Evolutionary conservation across 1,140 invertebrate species (phyloP).

Genomic region (Anthonomus grandis): DNA sequence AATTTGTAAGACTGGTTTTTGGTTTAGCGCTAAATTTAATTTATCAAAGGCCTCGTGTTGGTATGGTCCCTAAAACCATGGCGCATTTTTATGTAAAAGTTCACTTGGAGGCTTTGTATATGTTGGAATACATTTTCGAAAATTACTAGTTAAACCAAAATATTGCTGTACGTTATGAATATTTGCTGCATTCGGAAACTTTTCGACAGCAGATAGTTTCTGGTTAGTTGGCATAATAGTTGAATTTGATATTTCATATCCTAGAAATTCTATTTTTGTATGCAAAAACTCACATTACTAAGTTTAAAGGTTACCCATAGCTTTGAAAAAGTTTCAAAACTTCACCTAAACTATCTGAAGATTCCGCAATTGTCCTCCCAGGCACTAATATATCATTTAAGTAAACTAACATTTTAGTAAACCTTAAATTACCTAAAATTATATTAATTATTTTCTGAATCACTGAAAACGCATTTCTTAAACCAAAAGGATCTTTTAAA

Average conservation of each 20-base stretch:
- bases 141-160: not conserved
- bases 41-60: not conserved
- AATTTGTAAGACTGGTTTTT: not conserved
- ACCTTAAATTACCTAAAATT: constrained; percentile 19
- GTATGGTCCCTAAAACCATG: not conserved
- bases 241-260: constrained; percentile 10
- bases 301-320: not conserved
- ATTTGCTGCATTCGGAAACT: constrained; percentile 2
- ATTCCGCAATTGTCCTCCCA: constrained; percentile 2
- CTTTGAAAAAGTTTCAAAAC: not conserved
- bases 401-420: constrained; percentile 33
- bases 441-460: constrained; percentile 32
- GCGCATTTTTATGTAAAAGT: not conserved
- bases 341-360: not conserved
- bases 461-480: constrained; percentile 27
- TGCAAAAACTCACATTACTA: constrained; percentile 11
- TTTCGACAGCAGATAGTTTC: constrained; percentile 24
- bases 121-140: not conserved
- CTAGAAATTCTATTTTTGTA: constrained; percentile 8
- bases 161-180: not conserved
- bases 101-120: not conserved
- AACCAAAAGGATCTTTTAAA: constrained; percentile 33
- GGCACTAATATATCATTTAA: constrained; percentile 43
- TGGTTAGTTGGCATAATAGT: not conserved
- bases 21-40: not conserved